phyloP scores from a whole-genome alignment of 35 echinoderm and acorn worm genomes.

The Heliocidaris tuberculata region DNA sequence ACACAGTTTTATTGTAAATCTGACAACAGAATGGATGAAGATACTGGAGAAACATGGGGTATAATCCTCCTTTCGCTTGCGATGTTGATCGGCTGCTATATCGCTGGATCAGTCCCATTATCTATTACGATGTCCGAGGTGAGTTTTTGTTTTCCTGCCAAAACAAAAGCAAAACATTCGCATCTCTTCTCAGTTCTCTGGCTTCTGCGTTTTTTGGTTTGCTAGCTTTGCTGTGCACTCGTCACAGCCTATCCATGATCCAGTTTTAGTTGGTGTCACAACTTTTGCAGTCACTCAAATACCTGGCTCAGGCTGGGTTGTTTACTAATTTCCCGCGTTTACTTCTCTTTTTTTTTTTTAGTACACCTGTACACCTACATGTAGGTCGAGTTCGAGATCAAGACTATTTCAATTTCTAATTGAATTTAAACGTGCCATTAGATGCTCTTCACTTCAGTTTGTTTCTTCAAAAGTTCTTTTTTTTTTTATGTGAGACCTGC shows the following conservation, averaged over 20 bases:
- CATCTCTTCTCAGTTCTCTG: background rate
- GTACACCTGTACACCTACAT: background rate
- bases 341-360: background rate
- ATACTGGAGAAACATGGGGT: conserved; percentile 76
- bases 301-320: background rate
- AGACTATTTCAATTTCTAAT: too few relatives aligned
- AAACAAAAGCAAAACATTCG: background rate
- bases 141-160: background rate
- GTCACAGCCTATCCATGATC: background rate
- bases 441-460: too few relatives aligned
- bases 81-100: conserved; percentile 93
- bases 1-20: too few relatives aligned
- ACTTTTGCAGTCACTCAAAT: background rate
- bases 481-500: too few relatives aligned
- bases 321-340: background rate
- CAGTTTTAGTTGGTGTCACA: background rate
- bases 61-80: conserved; percentile 81
- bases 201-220: background rate
- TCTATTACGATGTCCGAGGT: conserved; percentile 87
- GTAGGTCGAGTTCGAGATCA: too few relatives aligned
- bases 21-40: conserved; percentile 5
- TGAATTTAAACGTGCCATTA: too few relatives aligned
- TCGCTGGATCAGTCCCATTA: conserved; percentile 90
- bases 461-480: too few relatives aligned
- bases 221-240: background rate